Conservation (phyloP, 2,888 invertebrate species). For the Nephrotoma guestfalica region DNA sequence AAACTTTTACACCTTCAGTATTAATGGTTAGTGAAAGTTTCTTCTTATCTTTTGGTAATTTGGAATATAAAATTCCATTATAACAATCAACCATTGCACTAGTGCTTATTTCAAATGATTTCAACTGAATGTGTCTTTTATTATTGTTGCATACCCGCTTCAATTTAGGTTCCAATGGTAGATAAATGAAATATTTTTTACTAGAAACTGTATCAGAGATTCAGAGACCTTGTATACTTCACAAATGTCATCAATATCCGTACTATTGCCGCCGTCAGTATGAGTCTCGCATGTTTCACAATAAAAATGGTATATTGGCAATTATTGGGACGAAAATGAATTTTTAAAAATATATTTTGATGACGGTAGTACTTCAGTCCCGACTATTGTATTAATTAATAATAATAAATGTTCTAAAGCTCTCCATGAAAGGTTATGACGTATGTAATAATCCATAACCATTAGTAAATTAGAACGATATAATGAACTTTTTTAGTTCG, state of each 20-base stretch:
- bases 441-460: not conserved
- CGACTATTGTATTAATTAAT: not conserved
- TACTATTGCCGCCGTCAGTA: not conserved
- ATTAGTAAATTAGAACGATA: not conserved
- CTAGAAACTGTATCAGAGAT: not conserved
- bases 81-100: not conserved
- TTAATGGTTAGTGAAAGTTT: not conserved
- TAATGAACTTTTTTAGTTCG: no score
- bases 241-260: not conserved
- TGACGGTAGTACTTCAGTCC: not conserved
- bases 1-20: not conserved
- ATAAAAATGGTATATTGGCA: not conserved
- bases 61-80: not conserved
- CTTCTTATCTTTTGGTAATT: not conserved
- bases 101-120: not conserved
- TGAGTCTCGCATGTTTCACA: not conserved
- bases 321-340: not conserved
- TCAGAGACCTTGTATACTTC: not conserved
- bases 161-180: not conserved
- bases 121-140: not conserved
- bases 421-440: not conserved
- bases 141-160: not conserved
- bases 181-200: not conserved
- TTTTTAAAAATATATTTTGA: conserved; percentile 1
- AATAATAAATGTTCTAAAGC: not conserved